Conservation (phyloP, 2,113 vertebrate genomes). For the Fulmarus glacialis region DNA sequence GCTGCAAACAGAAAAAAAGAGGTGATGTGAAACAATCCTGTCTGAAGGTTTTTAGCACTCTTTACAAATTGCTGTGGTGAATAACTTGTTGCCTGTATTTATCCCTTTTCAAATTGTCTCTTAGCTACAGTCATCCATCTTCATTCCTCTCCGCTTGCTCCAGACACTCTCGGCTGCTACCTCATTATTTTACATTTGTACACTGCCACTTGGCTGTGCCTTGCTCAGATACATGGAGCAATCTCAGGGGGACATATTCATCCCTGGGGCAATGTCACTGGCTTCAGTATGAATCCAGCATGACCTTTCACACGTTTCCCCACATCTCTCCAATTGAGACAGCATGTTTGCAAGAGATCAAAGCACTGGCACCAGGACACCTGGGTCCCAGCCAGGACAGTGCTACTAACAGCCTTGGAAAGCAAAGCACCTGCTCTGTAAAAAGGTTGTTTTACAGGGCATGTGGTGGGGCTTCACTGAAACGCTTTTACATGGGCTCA, state of each 20-base stretch:
- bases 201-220: constrained; percentile 13
- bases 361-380: background rate
- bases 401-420: background rate
- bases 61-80: constrained; percentile 78
- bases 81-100: constrained; percentile 82
- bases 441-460: accelerated
- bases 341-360: background rate
- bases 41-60: constrained; percentile 75
- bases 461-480: accelerated
- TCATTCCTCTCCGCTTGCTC: constrained; percentile 70
- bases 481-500: background rate
- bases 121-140: constrained; percentile 79
- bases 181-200: constrained; percentile 73
- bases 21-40: constrained; percentile 72
- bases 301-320: background rate
- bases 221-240: background rate
- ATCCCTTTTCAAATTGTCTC: constrained; percentile 80
- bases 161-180: constrained; percentile 45
- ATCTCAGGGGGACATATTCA: background rate
- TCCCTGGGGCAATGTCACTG: background rate
- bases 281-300: background rate
- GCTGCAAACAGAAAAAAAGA: constrained; percentile 67
- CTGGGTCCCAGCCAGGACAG: background rate
- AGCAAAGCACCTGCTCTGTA: background rate
- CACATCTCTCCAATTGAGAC: background rate